Evolutionary conservation across 2,113 vertebrate genomes (phyloP), one percentile per base, ranked within the genome.

Genomic region (Amphilophus citrinellus): DNA sequence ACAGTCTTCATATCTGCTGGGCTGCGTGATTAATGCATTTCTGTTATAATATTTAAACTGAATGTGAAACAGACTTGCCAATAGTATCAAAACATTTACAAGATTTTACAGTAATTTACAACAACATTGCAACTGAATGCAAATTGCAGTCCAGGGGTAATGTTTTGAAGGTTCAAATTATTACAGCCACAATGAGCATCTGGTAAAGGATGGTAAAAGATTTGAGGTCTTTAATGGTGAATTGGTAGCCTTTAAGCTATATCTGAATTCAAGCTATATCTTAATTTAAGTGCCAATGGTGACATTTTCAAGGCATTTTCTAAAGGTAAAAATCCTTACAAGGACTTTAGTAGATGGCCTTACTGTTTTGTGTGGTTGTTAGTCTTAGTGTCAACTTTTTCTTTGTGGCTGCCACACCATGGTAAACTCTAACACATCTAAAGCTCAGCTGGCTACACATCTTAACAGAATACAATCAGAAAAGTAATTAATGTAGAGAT

Each of bases 401-500:
- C 79, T 87, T 80, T 77, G 10, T n/a, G 75, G 83, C 83, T 42
- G 87, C 75, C 71, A 24, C 44, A 14, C 68, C 59, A 66, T 39
- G 59, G 44, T 6, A 59, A 83, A 57, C 7, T 62, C 6, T 30
- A 78, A 66, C 14, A 6, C 13, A 30, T 30, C 24, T 57, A 71
- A 61, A 47, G 17, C 39, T 35, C 7, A 4, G 18, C 18, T 81
- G 77, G 30, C 77, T 47, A 14, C 80, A 37, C 65, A 79, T 80
- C 61, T 65, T 62, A 78, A 83, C 80, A 80, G 86, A 62, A 79
- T 17, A 22, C 78, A 80, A 59, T 61, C 77, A 58, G 77, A 83
- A 80, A 47, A 63, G 84, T 78, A 27, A 87, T 50, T 65, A 83
- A 78, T 32, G 50, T 87, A 57, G 84, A 76, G 71, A 60, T 77